Base-by-base conservation (phyloP, 2,113 vertebrate species). In the Stomatorhinus ivindoensis region DNA sequence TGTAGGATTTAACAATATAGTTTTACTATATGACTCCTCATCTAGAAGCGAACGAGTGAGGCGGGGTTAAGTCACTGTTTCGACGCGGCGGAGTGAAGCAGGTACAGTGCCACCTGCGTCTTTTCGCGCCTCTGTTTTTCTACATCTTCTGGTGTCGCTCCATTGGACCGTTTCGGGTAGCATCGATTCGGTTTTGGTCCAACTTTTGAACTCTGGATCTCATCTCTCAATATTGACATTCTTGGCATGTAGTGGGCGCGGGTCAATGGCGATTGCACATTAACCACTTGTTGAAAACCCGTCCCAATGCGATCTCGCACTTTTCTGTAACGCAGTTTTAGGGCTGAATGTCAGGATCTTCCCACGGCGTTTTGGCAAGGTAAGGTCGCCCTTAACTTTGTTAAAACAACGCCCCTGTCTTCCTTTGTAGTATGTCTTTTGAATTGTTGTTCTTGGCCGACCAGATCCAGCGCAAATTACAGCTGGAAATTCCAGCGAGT, bases 241-340 rank as follows among this genome's bases (percentile, higher is more conserved):
- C 89, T 90, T 86, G 88, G 48, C 85, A 90, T 89, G 90, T 90
- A 91, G 84, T 69, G 90, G 73, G 65, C 87, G 46, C 73, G 31
- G 87, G 91, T 93, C 93, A 92, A 91, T 90, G 90, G 87, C 48
- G 88, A 90, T 93, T 92, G 92, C 92, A 92, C 88, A 94, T 94
- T 94, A 94, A 94, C 92, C 86, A 90, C 84, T 82, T 76, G 86
- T 90, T 44, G 89, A 89, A 88, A 82, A 51, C 89, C 90, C 88
- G 87, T 87, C 76, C 88, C 89, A 53, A 89, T 90, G 90, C 39
- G 44, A 84, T 51, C 13, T 80, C 8, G 65, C 65, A 73, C 11
- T 89, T 80, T 48, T 35, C 86, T 51, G 39, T 83, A 21, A n/a
- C 53, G 88, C n/a, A 65, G 50, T 53, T 87, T 58, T 35, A 82